Evolutionary conservation across 35 echinoderm and acorn worm species (phyloP), one percentile per base, ranked within the genome.

Genomic region (Eucidaris tribuloides): DNA sequence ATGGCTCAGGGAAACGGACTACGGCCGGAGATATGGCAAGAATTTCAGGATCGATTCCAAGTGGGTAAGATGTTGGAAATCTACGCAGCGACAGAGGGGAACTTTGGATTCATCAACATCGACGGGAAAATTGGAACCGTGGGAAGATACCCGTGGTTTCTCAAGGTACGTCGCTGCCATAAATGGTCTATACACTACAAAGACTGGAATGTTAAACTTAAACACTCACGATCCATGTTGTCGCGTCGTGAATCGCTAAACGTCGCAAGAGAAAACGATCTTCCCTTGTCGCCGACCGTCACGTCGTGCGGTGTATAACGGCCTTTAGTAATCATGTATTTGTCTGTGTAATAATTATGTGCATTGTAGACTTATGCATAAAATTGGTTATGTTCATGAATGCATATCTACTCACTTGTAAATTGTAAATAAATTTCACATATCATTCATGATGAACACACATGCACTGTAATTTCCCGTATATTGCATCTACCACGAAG

Each of bases 111-210:
- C 42, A 62, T 74, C 33, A 90, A 90, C 68, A 40, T 46, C 22
- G 80, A 90, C 30, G 88, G 81, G 11, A 90, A 84, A 90, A 71
- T 90, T 11, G 88, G 88, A 35, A 72, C 80, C 44, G 55, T 90
- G 0, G 88, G 88, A 19, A 68, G 88, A 17, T 34, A 76, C 66
- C 70, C 80, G 23, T 70, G 80, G 31, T 50, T 90, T 30, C 17
- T 90, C 22, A 83, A 90, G 88, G 88, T 90, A 43, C 1, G 71
- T 41, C 7, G 1, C 42, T 79, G 46, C 2, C 19, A 7, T 24
- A 49, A 49, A 49, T 54, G 7, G 7, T 3, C 17, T 24, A 52
- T 17, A 79, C 30, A 7, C 13, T 13, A 46, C 39, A 78, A 17
- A 36, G 14, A 46, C 9, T 37, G 5, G 28, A 15, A 78, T 5